Evolutionary conservation across 2,888 invertebrate genomes (phyloP), one percentile per base, ranked within the genome.

Genomic region (Odontothrips loti): DNA sequence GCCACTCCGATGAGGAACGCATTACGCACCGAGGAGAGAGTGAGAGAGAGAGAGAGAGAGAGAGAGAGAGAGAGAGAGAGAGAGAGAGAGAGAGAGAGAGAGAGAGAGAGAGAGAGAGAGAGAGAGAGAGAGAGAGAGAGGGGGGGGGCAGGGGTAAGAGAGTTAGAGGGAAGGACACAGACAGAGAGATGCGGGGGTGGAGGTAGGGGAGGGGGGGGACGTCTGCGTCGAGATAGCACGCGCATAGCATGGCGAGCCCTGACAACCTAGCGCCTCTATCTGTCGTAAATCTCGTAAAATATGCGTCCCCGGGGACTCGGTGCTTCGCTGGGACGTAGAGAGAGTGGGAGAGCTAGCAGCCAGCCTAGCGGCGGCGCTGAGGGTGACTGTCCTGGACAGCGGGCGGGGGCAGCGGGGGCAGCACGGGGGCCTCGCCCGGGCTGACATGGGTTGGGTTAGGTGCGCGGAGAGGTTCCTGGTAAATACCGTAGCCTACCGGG

Each of bases 231-330:
- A 43, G 34, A 43, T 43, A 43, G 34, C 34, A 43, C 34, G 34
- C 34, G 34, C 34, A 43, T 43, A 43, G 34, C 34, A 43, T 43
- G 34, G 20, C 58, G 20, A 58, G 58, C 20, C 58, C 58, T 58
- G 58, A 58, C 58, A 58, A 58, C 58, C 20, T 58, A 58, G 58
- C 58, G 58, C 58, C 58, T 58, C 58, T 58, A 58, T 58, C 58
- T 58, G 58, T 58, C 58, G 58, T 58, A 58, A 58, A 58, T 58
- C 58, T 58, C 58, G 58, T 58, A 58, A 58, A 58, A 58, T 58
- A 58, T 58, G 58, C 58, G 58, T 58, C 58, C 58, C 58, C 17
- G 34, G 34, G 34, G 34, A 43, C 3, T 43, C 34, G 34, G 34
- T 43, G 34, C 34, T 43, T 43, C 34, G 34, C 34, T 43, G 34